Evolutionary conservation across 2,797 vertebrate genomes (phyloP).

Genomic region (Galagoides demidoff): DNA sequence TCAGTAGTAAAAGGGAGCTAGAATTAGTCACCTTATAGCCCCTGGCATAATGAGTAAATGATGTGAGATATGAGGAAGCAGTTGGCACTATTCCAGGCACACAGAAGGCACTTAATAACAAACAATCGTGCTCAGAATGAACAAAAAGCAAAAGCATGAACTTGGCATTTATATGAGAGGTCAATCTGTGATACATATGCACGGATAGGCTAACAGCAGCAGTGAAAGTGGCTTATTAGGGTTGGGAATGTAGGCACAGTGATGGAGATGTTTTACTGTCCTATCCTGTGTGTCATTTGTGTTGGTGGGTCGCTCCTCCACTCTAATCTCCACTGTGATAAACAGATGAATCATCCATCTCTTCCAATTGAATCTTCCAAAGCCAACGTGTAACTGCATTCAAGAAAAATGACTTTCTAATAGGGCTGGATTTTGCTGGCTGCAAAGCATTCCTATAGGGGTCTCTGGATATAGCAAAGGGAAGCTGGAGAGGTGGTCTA

Average conservation of each 20-base stretch:
- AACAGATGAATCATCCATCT: neutral
- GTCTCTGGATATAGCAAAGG: neutral
- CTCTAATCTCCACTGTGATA: neutral
- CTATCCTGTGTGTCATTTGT: too few relatives aligned
- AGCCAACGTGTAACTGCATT: neutral
- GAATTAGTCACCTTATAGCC: neutral
- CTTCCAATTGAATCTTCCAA: neutral
- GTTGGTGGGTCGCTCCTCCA: neutral
- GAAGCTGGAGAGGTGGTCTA: neutral
- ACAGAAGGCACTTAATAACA: neutral
- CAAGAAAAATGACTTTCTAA: neutral
- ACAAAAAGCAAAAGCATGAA: neutral
- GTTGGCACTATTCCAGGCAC: neutral
- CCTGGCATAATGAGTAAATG: neutral
- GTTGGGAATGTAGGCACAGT: neutral
- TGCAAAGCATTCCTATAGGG: too few relatives aligned
- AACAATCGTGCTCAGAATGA: neutral
- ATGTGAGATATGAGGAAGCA: neutral
- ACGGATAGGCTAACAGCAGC: neutral
- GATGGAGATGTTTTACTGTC: neutral
- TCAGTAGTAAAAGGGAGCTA: neutral
- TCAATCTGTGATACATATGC: neutral
- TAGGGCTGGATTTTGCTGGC: neutral
- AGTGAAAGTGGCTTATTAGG: too few relatives aligned
- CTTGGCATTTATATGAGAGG: neutral